phyloP scores from a whole-genome alignment of 2,797 vertebrate genomes.

The Pangasius krempfi region DNA sequence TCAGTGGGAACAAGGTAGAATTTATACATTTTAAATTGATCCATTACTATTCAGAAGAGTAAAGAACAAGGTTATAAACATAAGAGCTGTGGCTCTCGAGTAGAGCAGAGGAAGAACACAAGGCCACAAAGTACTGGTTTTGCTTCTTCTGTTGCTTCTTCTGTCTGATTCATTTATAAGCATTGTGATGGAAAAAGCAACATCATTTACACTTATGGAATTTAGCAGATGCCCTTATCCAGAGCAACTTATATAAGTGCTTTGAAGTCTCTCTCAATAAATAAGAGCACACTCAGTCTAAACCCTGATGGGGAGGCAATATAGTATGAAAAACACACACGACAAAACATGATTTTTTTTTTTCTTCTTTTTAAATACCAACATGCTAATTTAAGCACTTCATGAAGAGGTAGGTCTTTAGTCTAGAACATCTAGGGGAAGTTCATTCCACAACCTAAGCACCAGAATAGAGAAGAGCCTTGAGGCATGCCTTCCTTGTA shows the following conservation, averaged over 20 bases:
- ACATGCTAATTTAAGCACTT: no score
- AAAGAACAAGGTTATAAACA: constrained; percentile 11
- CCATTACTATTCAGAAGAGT: constrained; percentile 21
- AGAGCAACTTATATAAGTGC: background rate
- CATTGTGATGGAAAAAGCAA: background rate
- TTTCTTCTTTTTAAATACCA: no score
- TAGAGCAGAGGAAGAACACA: background rate
- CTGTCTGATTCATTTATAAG: background rate
- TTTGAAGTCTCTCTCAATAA: background rate
- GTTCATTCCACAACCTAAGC: background rate
- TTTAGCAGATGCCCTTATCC: background rate
- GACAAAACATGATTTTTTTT: no score
- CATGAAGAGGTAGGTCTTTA: no score
- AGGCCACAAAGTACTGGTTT: background rate
- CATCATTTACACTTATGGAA: background rate
- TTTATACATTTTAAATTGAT: constrained; percentile 12
- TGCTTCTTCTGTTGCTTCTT: no score
- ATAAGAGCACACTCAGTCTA: background rate
- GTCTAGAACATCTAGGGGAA: no score
- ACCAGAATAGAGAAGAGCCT: no score
- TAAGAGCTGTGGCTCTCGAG: background rate
- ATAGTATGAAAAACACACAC: no score
- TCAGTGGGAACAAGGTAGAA: constrained; percentile 4
- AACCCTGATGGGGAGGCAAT: background rate
- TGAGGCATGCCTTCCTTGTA: background rate